These are phyloP conservation scores for Rhineura floridana DNA, from an alignment of 2,113 vertebrate species.

Conservation along the genomic window DNA sequence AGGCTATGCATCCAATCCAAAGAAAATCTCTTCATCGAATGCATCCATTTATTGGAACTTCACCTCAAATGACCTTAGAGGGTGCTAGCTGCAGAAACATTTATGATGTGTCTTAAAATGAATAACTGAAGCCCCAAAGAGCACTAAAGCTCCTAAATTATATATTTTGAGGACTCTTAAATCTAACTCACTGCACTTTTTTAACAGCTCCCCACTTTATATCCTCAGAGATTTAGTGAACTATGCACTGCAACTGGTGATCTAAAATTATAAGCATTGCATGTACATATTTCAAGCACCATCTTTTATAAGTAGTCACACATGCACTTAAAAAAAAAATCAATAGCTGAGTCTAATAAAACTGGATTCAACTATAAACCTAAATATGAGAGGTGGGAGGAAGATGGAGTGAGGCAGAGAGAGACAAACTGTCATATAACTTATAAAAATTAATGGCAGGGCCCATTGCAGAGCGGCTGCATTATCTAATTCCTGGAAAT, in stretches of 20 bases:
- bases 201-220: background rate
- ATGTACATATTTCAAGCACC: background rate
- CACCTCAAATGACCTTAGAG: conserved; percentile 18
- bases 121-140: conserved; percentile 22
- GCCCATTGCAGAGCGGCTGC: background rate
- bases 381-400: conserved; percentile 1
- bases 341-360: background rate
- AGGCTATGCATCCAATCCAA: background rate
- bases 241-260: background rate
- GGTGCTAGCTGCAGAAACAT: conserved; percentile 7
- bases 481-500: conserved; percentile 34
- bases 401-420: background rate
- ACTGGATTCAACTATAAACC: background rate
- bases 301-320: background rate
- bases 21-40: accelerated
- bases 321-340: conserved; percentile 9
- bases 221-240: conserved; percentile 20
- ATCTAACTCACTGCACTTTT: background rate
- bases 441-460: conserved; percentile 40
- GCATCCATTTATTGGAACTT: background rate
- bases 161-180: conserved; percentile 10
- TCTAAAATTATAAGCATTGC: conserved; percentile 4
- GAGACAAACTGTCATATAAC: background rate
- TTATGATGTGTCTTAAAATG: background rate
- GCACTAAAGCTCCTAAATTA: background rate